Conservation (phyloP, 2,113 vertebrate species). For the Anhinga rufa region DNA sequence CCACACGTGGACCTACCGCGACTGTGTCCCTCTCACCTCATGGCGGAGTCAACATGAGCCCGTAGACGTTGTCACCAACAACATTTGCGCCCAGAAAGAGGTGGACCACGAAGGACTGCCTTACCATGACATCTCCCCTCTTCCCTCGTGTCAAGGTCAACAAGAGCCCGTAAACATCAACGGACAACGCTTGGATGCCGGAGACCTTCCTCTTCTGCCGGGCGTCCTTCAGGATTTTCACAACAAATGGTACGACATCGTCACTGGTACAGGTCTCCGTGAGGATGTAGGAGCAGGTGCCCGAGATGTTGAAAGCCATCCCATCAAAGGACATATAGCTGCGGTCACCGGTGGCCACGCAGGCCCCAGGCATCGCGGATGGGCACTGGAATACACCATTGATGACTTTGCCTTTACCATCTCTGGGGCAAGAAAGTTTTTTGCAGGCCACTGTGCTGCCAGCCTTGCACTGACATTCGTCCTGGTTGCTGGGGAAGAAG, state of each 20-base stretch:
- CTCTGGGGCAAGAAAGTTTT: constrained; percentile 20
- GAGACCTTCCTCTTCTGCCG: neutral
- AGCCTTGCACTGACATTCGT: constrained; percentile 38
- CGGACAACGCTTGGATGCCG: neutral
- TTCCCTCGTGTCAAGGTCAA: constrained; percentile 31
- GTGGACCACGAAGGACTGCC: neutral
- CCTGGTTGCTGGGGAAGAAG: constrained; percentile 51
- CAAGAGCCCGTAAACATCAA: constrained; percentile 42
- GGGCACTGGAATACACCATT: constrained; percentile 59
- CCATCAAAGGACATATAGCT: constrained; percentile 67
- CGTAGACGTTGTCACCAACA: constrained; percentile 31
- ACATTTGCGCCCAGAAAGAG: constrained; percentile 21
- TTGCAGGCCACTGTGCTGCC: constrained; percentile 61
- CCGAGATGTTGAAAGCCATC: constrained; percentile 50
- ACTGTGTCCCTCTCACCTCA: neutral
- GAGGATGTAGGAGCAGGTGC: constrained; percentile 67
- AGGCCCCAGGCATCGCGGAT: neutral
- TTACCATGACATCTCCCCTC: neutral
- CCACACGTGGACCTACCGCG: rapidly evolving
- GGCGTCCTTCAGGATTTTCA: constrained; percentile 44
- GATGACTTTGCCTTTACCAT: constrained; percentile 36
- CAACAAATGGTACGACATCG: neutral
- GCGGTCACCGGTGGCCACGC: constrained; percentile 34
- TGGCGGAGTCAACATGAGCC: neutral
- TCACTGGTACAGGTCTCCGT: neutral